Conservation (phyloP, 2,888 invertebrate species). For the Ormyrus thymus region DNA sequence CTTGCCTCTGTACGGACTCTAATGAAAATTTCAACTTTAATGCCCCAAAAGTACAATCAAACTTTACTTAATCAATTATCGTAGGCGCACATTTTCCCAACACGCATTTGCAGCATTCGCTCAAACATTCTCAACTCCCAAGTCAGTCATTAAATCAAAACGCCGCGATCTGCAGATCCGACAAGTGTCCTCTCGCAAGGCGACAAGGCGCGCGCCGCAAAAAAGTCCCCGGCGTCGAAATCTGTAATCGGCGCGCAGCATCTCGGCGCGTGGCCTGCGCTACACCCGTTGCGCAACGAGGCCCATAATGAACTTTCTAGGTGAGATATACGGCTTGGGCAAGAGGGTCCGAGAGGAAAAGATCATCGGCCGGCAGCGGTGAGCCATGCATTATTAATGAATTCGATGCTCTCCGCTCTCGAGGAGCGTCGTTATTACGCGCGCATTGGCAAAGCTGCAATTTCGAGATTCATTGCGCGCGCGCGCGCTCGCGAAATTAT, state of each 20-base stretch:
- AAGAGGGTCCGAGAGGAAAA: constrained; percentile 34
- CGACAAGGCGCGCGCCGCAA: not conserved
- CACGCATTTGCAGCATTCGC: too few species aligned
- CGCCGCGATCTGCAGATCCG: not conserved
- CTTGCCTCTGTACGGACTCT: constrained; percentile 52
- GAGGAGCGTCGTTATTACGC: constrained; percentile 22
- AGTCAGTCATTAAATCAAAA: not conserved
- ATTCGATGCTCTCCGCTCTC: constrained; percentile 15
- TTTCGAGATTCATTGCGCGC: constrained; percentile 30
- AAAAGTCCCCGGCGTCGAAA: constrained; percentile 15
- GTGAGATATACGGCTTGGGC: constrained; percentile 52
- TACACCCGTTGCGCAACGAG: constrained; percentile 34
- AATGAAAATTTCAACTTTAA: not conserved
- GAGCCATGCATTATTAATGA: constrained; percentile 54
- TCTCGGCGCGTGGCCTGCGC: not conserved
- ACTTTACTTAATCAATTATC: too few species aligned
- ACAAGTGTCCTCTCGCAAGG: constrained; percentile 31
- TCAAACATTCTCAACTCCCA: not conserved
- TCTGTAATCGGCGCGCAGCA: constrained; percentile 34
- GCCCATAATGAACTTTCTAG: constrained; percentile 53
- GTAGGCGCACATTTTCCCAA: too few species aligned
- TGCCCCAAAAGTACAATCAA: not conserved
- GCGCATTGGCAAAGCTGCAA: constrained; percentile 3
- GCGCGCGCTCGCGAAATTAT: constrained; percentile 12
- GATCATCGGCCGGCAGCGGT: constrained; percentile 44